A percentile compares a stretch with the other conserved stretches of the same genome.
Conservation (phyloP, 2,888 invertebrate genomes). For the Pediacus dermestoides region DNA sequence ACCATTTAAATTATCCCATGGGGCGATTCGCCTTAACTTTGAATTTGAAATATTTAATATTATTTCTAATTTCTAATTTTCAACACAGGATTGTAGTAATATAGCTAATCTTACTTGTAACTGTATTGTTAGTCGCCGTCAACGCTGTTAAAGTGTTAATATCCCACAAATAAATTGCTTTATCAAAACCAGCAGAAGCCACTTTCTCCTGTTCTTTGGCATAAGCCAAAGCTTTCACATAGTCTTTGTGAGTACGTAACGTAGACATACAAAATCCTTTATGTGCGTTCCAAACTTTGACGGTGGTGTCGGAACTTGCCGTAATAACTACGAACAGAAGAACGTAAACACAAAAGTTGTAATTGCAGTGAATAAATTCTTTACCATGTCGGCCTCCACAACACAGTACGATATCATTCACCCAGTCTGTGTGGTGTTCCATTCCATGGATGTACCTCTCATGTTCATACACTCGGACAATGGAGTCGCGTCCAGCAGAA, state of each 20-base stretch:
- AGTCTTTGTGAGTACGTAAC: constrained; percentile 95
- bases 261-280: constrained; percentile 99
- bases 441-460: constrained; percentile 90
- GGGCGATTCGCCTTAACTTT: too few species aligned
- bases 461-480: constrained; percentile 89
- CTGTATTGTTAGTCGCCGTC: constrained; percentile 97
- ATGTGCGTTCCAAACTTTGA: constrained; percentile 99
- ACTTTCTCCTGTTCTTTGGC: constrained; percentile 94
- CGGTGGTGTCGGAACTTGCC: constrained; percentile 98
- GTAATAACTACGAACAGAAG: constrained; percentile 76
- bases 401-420: constrained; percentile 97
- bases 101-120: constrained; percentile 92
- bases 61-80: too few species aligned
- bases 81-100: too few species aligned
- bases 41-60: too few species aligned
- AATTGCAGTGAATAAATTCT: constrained; percentile 28
- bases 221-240: constrained; percentile 96
- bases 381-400: constrained; percentile 92
- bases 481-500: constrained; percentile 95
- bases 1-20: too few species aligned
- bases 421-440: constrained; percentile 99
- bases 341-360: constrained; percentile 6
- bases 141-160: constrained; percentile 95
- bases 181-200: constrained; percentile 95
- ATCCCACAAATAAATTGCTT: constrained; percentile 97